Percentiles rank a stretch among this genome's conserved stretches.
phyloP scores from a whole-genome alignment of 2,888 invertebrate genomes.

The Alcis repandata region DNA sequence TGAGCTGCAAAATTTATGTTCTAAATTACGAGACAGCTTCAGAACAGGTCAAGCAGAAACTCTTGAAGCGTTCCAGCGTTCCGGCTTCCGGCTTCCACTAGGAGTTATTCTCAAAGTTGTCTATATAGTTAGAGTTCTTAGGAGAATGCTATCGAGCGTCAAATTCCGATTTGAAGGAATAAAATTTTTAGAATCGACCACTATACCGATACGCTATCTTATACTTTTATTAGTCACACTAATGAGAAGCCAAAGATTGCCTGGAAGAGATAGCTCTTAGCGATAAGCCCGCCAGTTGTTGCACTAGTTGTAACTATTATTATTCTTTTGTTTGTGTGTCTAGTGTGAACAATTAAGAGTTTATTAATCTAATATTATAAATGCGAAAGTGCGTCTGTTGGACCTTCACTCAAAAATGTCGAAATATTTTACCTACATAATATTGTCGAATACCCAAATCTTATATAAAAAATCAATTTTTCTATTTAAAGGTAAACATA shows the following conservation, averaged over 20 bases:
- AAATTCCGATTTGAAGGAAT: not conserved
- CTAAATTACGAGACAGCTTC: not conserved
- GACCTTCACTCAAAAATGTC: too few species aligned
- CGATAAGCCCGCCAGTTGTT: too few species aligned
- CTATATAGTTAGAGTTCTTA: not conserved
- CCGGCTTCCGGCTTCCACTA: constrained; percentile 6
- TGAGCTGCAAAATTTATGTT: not conserved
- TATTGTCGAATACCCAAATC: not conserved
- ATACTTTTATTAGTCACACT: too few species aligned
- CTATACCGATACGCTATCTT: too few species aligned
- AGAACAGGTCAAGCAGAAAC: constrained; percentile 8
- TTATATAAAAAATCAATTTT: not conserved
- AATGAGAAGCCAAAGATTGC: too few species aligned
- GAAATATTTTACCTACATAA: too few species aligned
- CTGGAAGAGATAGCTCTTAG: too few species aligned
- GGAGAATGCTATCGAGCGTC: not conserved
- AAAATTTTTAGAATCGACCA: constrained; percentile 1
- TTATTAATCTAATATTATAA: too few species aligned
- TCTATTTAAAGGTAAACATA: not conserved
- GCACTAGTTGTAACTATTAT: too few species aligned
- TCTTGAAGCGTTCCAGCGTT: not conserved
- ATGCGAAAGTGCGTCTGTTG: too few species aligned
- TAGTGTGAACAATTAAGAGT: too few species aligned
- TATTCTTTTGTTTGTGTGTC: too few species aligned
- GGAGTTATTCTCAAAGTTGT: not conserved